Conservation (phyloP, 2,113 vertebrate species). For the Ageneiosus marmoratus region DNA sequence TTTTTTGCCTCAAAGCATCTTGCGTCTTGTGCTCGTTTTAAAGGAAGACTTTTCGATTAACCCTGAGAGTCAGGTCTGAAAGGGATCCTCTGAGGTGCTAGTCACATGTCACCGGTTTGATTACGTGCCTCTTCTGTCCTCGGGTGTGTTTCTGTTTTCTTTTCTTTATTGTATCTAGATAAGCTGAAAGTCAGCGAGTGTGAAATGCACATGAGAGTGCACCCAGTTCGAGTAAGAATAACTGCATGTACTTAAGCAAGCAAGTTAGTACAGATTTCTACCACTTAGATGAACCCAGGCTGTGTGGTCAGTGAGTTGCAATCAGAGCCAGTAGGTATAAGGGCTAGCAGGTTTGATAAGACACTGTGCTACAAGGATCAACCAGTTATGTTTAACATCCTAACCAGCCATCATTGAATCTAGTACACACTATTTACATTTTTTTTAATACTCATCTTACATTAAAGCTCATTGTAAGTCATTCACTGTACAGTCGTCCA, state of each 20-base stretch:
- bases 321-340: background rate
- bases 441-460: no score
- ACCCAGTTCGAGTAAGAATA: background rate
- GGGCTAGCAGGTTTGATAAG: no score
- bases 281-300: background rate
- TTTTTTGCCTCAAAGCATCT: conserved; percentile 27
- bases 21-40: conserved; percentile 35
- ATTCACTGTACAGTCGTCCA: no score
- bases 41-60: conserved; percentile 52
- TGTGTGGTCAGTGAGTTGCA: background rate
- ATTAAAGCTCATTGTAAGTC: no score
- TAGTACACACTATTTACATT: no score
- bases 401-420: no score
- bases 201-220: conserved; percentile 7
- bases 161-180: conserved; percentile 25
- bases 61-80: conserved; percentile 40
- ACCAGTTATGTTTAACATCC: no score
- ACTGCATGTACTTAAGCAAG: background rate
- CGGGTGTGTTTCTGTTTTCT: conserved; percentile 37
- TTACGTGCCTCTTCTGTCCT: conserved; percentile 12
- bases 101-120: conserved; percentile 50
- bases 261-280: background rate
- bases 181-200: conserved; percentile 18
- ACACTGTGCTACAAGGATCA: no score
- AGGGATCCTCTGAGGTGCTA: conserved; percentile 33